A percentile compares a stretch with the other conserved stretches of the same genome.
Conservation (phyloP, 2,113 vertebrate species). For the Ctenomys sociabilis region DNA sequence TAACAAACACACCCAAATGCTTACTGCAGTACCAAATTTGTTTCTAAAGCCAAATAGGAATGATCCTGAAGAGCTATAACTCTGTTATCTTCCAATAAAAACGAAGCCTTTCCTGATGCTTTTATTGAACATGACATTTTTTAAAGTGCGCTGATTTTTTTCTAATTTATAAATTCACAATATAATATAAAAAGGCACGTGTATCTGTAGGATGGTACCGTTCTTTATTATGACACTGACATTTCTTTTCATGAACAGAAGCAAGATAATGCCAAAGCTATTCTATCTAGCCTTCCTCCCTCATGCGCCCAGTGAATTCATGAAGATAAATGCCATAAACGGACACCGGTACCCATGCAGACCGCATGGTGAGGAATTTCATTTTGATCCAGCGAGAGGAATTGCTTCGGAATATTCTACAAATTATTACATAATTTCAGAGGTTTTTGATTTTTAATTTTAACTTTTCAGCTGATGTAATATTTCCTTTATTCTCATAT, state of each 20-base stretch:
- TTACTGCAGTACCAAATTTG: slow-evolving; percentile 3
- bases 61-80: slow-evolving; percentile 6
- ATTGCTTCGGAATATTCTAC: slow-evolving; percentile 54
- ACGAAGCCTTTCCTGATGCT: neutral
- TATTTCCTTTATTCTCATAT: neutral
- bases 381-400: slow-evolving; percentile 41
- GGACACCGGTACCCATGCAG: slow-evolving; percentile 53
- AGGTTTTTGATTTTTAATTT: slow-evolving; percentile 26
- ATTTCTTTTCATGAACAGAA: slow-evolving; percentile 71
- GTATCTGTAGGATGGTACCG: slow-evolving; percentile 33
- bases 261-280: slow-evolving; percentile 58
- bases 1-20: slow-evolving; percentile 1
- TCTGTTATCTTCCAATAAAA: slow-evolving; percentile 49
- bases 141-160: neutral
- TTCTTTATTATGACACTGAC: slow-evolving; percentile 66
- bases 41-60: slow-evolving; percentile 58
- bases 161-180: slow-evolving; percentile 45
- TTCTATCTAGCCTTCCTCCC: slow-evolving; percentile 65
- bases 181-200: slow-evolving; percentile 59
- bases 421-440: slow-evolving; percentile 65
- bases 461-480: neutral
- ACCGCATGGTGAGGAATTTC: slow-evolving; percentile 60
- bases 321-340: slow-evolving; percentile 76
- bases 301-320: slow-evolving; percentile 73
- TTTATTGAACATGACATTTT: slow-evolving; percentile 53